Conservation (phyloP, 92 coral and sea anemone species). For the Paramuricea clavata region DNA sequence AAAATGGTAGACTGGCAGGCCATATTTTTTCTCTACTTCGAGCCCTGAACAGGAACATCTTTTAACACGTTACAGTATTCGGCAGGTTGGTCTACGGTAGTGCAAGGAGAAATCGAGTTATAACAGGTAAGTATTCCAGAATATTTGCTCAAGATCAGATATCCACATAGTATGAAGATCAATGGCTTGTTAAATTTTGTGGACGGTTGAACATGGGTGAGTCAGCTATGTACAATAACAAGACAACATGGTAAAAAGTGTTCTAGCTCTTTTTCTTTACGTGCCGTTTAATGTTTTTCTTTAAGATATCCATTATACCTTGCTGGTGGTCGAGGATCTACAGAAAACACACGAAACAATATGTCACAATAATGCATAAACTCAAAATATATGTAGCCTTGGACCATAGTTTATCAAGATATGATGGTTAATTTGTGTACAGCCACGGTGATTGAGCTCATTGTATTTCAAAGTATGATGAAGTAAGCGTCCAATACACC, state of each 20-base stretch:
- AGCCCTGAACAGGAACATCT: too few species aligned
- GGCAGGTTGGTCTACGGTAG: background rate
- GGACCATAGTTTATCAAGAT: too few species aligned
- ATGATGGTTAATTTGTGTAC: too few species aligned
- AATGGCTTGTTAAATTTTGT: background rate
- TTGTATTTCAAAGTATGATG: too few species aligned
- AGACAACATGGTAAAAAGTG: background rate
- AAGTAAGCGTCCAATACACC: too few species aligned
- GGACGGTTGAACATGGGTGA: background rate
- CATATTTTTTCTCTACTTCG: too few species aligned
- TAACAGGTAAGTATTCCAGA: background rate
- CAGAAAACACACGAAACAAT: conserved; percentile 17
- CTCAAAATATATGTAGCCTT: background rate
- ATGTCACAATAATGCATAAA: background rate
- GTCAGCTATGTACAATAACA: conserved; percentile 21
- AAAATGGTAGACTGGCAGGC: too few species aligned
- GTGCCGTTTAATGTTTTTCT: conserved; percentile 91
- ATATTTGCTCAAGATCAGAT: background rate
- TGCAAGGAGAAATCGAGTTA: background rate
- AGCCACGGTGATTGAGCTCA: too few species aligned
- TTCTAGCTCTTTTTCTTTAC: conserved; percentile 90
- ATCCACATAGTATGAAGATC: conserved; percentile 3
- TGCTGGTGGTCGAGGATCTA: conserved; percentile 93
- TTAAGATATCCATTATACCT: conserved; percentile 83
- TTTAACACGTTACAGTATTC: background rate